phyloP scores from a whole-genome alignment of 2,888 invertebrate species.

The Perithous albicinctus region DNA sequence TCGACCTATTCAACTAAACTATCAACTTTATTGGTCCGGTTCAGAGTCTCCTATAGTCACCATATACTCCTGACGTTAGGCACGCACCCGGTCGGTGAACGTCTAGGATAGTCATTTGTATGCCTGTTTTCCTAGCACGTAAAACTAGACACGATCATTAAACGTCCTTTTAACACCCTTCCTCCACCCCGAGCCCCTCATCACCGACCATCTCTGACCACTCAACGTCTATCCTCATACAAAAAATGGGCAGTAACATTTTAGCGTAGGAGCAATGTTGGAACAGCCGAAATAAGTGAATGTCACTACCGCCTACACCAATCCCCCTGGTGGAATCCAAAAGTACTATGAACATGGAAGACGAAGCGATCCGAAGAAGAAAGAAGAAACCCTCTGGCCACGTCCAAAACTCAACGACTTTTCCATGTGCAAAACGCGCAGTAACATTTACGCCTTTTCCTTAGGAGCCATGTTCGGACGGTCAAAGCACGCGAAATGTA shows the following conservation, averaged over 20 bases:
- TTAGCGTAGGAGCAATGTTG: slow-evolving; percentile 17
- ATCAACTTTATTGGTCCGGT: slow-evolving; percentile 77
- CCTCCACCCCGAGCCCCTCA: no score
- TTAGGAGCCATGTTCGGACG: slow-evolving; percentile 23
- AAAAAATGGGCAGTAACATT: slow-evolving; percentile 35
- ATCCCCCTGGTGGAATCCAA: no score
- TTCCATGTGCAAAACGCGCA: slow-evolving; percentile 25
- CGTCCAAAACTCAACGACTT: slow-evolving; percentile 46
- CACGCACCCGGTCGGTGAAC: not conserved
- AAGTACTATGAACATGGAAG: no score
- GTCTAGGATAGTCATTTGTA: slow-evolving; percentile 18
- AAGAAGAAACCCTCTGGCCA: no score
- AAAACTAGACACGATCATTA: slow-evolving; percentile 28
- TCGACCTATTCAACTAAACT: slow-evolving; percentile 74
- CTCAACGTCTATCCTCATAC: slow-evolving; percentile 41
- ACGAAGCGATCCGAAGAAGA: no score
- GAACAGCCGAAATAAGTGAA: slow-evolving; percentile 39
- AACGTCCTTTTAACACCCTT: slow-evolving; percentile 54
- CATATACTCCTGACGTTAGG: slow-evolving; percentile 33
- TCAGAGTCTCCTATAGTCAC: slow-evolving; percentile 58
- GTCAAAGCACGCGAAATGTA: slow-evolving; percentile 34
- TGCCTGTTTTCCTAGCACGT: slow-evolving; percentile 9
- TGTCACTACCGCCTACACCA: no score
- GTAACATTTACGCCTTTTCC: slow-evolving; percentile 15
- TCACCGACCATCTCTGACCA: slow-evolving; percentile 35